Evolutionary conservation across 2,113 vertebrate genomes (phyloP).

Genomic region (Ornithorhynchus anatinus): DNA sequence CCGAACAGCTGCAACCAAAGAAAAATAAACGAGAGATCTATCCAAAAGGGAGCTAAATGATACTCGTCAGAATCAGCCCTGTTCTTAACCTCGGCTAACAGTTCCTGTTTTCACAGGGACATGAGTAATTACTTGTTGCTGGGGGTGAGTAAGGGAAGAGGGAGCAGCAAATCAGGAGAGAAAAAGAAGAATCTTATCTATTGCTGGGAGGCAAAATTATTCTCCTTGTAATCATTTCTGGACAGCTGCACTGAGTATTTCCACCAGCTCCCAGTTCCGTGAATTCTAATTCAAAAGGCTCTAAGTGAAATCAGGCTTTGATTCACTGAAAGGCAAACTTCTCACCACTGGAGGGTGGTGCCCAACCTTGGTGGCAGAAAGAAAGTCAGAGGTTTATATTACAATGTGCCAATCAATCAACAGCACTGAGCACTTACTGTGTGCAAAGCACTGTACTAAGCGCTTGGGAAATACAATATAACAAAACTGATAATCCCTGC

Average conservation of each 20-base stretch:
- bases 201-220: not conserved
- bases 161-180: not conserved
- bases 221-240: too few relatives aligned
- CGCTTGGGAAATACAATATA: too few relatives aligned
- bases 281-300: not conserved
- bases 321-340: not conserved
- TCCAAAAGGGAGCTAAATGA: not conserved
- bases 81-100: not conserved
- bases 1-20: not conserved
- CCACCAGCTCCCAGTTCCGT: not conserved
- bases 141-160: not conserved
- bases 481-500: too few relatives aligned
- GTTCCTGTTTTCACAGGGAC: slow-evolving; percentile 14
- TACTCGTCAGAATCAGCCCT: not conserved
- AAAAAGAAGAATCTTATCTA: not conserved
- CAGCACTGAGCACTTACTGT: too few relatives aligned
- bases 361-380: too few relatives aligned
- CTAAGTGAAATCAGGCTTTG: not conserved
- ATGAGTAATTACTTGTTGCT: slow-evolving; percentile 5
- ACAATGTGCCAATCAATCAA: too few relatives aligned
- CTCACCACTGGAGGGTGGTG: not conserved
- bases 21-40: slow-evolving; percentile 31
- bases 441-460: too few relatives aligned
- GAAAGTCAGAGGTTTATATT: too few relatives aligned
- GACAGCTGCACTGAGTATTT: not conserved